These are phyloP conservation scores for Myrmecophaga tridactyla DNA, from an alignment of 2,113 vertebrate genomes.

Conservation along the genomic window DNA sequence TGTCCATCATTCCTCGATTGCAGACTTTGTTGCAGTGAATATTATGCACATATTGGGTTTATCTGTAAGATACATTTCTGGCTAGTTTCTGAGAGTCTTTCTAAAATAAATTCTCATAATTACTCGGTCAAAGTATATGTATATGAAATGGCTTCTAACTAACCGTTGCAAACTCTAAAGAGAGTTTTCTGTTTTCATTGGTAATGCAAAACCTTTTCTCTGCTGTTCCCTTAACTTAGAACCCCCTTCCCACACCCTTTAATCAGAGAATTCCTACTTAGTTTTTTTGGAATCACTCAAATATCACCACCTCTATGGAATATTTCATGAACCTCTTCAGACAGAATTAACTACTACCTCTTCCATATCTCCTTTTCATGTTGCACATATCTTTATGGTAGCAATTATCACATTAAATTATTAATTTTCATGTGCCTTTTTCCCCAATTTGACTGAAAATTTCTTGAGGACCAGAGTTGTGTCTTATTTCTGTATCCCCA, in stretches of 20 bases:
- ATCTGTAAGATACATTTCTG: constrained; percentile 20
- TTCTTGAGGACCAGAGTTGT: not conserved
- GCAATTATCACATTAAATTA: not conserved
- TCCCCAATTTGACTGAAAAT: not conserved
- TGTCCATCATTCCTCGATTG: not conserved
- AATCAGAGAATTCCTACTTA: not conserved
- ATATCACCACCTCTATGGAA: not conserved
- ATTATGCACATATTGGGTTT: not conserved
- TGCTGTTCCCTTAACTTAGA: not conserved
- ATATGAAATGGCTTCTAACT: not conserved
- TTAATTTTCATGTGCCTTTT: not conserved
- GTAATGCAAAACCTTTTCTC: not conserved
- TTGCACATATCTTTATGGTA: not conserved
- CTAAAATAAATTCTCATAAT: not conserved
- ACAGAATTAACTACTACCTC: not conserved
- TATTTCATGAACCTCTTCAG: not conserved
- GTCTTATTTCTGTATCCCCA: not conserved
- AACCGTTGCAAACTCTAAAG: not conserved
- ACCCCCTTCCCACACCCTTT: not conserved
- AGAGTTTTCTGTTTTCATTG: not conserved
- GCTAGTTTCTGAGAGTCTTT: not conserved
- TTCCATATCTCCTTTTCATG: not conserved
- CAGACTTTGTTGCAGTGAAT: not conserved
- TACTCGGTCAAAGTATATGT: not conserved
- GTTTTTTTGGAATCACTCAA: not conserved